Percentiles rank a stretch among this genome's conserved stretches.
Evolutionary conservation across 2,888 invertebrate genomes (phyloP).

Genomic region (Xylocampa areola): DNA sequence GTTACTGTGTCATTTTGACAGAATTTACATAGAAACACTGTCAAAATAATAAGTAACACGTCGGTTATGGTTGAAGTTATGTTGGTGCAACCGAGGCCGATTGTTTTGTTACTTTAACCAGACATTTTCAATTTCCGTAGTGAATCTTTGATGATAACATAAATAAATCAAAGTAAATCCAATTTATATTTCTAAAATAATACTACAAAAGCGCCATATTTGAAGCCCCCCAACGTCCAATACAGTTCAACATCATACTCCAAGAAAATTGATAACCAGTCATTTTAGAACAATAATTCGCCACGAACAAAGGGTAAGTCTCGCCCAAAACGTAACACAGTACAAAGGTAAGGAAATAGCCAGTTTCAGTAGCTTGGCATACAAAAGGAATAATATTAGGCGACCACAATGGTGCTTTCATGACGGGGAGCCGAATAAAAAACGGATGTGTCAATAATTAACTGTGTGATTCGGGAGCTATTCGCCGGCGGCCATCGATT

Average conservation of each 20-base stretch:
- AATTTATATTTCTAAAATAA: conserved; percentile 14
- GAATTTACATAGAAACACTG: too few relatives aligned
- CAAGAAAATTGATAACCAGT: conserved; percentile 70
- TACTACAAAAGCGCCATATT: conserved; percentile 24
- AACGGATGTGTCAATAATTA: conserved; percentile 90
- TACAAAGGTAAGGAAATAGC: conserved; percentile 84
- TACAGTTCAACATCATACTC: conserved; percentile 33
- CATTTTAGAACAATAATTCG: conserved; percentile 68
- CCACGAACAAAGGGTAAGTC: conserved; percentile 67
- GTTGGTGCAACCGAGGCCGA: too few relatives aligned
- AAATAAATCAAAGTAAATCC: conserved; percentile 18
- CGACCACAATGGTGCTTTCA: conserved; percentile 76
- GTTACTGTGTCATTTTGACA: too few relatives aligned
- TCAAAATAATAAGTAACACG: too few relatives aligned
- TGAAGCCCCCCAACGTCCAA: conserved; percentile 37
- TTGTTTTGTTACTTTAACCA: too few relatives aligned
- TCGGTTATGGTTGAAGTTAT: too few relatives aligned
- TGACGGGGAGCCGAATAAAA: conserved; percentile 75
- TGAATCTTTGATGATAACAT: conserved; percentile 33
- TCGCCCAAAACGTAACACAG: conserved; percentile 65
- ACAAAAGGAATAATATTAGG: conserved; percentile 80
- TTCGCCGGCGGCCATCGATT: conserved; percentile 84
- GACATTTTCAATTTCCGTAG: conserved; percentile 36
- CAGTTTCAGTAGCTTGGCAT: conserved; percentile 69
- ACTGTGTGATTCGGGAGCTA: conserved; percentile 83